Base-by-base conservation (phyloP, 1,140 invertebrate species). In the Drosophila nikananu region DNA sequence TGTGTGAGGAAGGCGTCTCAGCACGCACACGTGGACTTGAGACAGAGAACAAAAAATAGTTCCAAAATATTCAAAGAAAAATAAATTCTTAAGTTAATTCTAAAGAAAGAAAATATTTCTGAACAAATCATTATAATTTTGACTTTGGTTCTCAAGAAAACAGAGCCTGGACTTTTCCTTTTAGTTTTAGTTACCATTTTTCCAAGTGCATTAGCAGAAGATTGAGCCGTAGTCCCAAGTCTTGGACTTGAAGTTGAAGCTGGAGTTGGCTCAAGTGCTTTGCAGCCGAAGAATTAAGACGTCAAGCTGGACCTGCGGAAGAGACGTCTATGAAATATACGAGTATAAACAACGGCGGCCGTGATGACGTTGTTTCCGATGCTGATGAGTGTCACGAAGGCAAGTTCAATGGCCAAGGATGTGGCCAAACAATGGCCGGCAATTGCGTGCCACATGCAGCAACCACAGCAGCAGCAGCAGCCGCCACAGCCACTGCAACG, bases 361-460 rank as follows among this genome's bases (percentile, higher is more conserved):
- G 55, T 60, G 66, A 86, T 83, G 81, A 84, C 75, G 83, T 70
- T 55, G 72, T 63, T 67, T 71, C 71, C 62, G 81, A 81, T 72
- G 83, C 83, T 82, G 79, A 67, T 75, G 77, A 75, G 65, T 84
- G 84, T 89, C 84, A 89, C 86, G 84, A 84, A 79, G 48, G 48
- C 84, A 87, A 87, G 84, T 87, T 87, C 84, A 84, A 84, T 78
- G 77, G 81, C 84, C 84, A 89, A 89, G 86, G 84, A 89, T 89
- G 70, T 55, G 73, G 37, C 64, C 54, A 61, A 83, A 83, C 81
- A 84, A 84, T 84, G 73, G 51, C 37, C 77, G 25, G 27, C 77
- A 84, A 84, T 89, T 90, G 86, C 84, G 84, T 89, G 84, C 74
- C 81, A 84, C 84, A 89, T 89, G 84, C 84, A 83, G 72, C 83